Conservation (phyloP, 2,113 vertebrate genomes). For the Paedocypris sp. region DNA sequence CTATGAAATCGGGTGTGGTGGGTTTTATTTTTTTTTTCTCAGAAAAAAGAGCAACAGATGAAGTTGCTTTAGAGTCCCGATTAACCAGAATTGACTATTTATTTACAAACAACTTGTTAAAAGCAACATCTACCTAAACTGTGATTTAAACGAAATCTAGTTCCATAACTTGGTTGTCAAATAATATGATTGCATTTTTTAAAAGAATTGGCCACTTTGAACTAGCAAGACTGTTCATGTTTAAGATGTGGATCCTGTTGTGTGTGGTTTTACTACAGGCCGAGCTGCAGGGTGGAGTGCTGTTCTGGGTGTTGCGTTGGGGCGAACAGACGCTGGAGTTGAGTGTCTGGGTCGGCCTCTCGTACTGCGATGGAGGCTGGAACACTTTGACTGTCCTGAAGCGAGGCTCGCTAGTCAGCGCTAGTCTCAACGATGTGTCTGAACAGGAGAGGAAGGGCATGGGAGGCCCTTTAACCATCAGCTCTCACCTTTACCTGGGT, state of each 20-base stretch:
- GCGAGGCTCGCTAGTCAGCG: slow-evolving; percentile 51
- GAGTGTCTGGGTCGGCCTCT: slow-evolving; percentile 69
- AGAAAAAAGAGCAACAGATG: too few relatives aligned
- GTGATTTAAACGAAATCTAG: too few relatives aligned
- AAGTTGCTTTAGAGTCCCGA: too few relatives aligned
- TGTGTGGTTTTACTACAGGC: slow-evolving; percentile 49
- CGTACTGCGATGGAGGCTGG: slow-evolving; percentile 81
- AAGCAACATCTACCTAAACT: too few relatives aligned
- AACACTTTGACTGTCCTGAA: slow-evolving; percentile 65
- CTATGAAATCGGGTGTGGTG: too few relatives aligned
- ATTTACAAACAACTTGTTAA: too few relatives aligned
- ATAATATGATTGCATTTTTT: too few relatives aligned
- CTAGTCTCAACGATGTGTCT: slow-evolving; percentile 57
- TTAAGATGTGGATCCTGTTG: background rate
- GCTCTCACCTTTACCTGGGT: slow-evolving; percentile 71
- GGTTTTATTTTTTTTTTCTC: too few relatives aligned
- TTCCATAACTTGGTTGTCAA: too few relatives aligned
- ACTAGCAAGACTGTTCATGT: too few relatives aligned
- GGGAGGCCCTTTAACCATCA: slow-evolving; percentile 51
- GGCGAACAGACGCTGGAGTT: slow-evolving; percentile 54
- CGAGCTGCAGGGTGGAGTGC: slow-evolving; percentile 69
- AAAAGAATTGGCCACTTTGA: too few relatives aligned
- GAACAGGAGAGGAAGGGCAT: slow-evolving; percentile 41
- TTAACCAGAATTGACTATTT: too few relatives aligned
- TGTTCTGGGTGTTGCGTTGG: slow-evolving; percentile 64